Percentiles rank a stretch among this genome's conserved stretches.
Evolutionary conservation across 2,113 vertebrate species (phyloP).

Genomic region (Peromyscus polionotus): DNA sequence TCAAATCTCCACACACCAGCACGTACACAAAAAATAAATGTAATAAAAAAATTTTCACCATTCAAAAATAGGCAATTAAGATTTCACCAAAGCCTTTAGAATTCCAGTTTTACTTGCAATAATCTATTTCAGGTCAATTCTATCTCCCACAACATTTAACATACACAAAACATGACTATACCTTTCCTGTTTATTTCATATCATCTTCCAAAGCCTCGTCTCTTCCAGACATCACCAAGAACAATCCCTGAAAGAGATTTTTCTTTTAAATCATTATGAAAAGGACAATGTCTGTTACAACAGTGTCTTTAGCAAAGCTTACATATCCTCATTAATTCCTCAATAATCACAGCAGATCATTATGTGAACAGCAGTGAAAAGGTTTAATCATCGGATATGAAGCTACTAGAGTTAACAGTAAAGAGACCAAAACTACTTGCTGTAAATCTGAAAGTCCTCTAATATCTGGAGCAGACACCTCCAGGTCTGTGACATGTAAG

Average conservation of each 20-base stretch:
- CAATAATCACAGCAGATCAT: constrained; percentile 89
- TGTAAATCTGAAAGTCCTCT: not conserved
- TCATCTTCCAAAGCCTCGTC: constrained; percentile 40
- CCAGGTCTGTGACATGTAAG: not conserved
- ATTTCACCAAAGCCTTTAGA: constrained; percentile 5
- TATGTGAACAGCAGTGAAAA: constrained; percentile 93
- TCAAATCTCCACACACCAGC: too few species aligned
- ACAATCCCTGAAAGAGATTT: constrained; percentile 58
- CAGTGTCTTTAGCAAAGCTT: constrained; percentile 48
- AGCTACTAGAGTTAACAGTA: constrained; percentile 35
- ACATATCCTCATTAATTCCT: constrained; percentile 89
- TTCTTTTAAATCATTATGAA: constrained; percentile 17
- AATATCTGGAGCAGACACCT: not conserved
- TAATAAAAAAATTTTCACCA: not conserved
- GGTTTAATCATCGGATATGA: constrained; percentile 90
- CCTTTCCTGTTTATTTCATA: constrained; percentile 38
- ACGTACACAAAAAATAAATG: not conserved
- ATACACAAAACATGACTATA: constrained; percentile 26
- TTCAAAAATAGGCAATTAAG: not conserved
- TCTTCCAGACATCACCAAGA: constrained; percentile 2
- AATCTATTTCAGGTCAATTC: not conserved
- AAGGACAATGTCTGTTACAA: not conserved
- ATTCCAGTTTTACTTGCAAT: not conserved
- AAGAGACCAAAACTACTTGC: not conserved
- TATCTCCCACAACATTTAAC: constrained; percentile 9